Evolutionary conservation across 2,113 vertebrate species (phyloP).

Genomic region (Delphinus delphis): DNA sequence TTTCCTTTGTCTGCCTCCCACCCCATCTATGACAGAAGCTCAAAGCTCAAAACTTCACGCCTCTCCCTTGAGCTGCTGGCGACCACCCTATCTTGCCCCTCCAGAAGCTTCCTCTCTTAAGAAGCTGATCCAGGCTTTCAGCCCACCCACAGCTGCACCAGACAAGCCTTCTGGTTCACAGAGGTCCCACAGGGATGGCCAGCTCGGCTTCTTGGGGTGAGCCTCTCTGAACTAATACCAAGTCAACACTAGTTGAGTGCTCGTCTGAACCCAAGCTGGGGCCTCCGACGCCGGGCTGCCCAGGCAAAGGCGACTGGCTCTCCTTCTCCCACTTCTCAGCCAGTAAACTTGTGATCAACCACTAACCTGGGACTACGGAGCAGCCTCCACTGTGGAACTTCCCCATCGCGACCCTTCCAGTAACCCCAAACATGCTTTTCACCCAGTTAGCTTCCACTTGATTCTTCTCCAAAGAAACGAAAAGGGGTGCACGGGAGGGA

Average conservation of each 20-base stretch:
- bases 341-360: rapidly evolving
- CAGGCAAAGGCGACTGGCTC: not conserved
- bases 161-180: not conserved
- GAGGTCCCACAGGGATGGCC: not conserved
- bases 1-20: not conserved
- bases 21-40: not conserved
- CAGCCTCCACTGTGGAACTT: not conserved
- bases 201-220: not conserved
- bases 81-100: not conserved
- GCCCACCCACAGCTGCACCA: not conserved
- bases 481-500: not conserved
- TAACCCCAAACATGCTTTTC: not conserved
- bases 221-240: not conserved
- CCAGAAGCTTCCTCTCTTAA: not conserved
- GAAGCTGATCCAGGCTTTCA: not conserved
- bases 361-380: not conserved
- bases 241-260: not conserved
- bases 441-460: not conserved
- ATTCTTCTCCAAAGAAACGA: not conserved
- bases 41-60: not conserved
- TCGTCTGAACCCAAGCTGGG: not conserved
- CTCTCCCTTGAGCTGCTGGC: not conserved
- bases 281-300: not conserved
- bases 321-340: not conserved
- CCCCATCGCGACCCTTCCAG: not conserved